Conservation (phyloP, 2,113 vertebrate genomes). For the Gorsachius goisagi region DNA sequence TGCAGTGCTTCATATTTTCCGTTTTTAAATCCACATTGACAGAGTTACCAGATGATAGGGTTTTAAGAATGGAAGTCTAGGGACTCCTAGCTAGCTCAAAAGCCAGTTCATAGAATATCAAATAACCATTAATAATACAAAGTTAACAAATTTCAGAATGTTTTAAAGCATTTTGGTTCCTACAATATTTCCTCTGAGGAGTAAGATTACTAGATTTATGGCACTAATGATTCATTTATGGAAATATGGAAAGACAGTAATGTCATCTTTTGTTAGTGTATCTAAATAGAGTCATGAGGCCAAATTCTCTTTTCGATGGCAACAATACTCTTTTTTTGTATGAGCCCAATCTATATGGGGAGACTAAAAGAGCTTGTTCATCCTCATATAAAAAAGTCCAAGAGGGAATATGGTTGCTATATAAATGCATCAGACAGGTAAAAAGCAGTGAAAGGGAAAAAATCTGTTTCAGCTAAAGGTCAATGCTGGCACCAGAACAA, state of each 20-base stretch:
- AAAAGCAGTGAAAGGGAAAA: neutral
- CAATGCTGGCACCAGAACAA: neutral
- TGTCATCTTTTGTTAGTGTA: neutral
- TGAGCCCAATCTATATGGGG: neutral
- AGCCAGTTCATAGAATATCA: neutral
- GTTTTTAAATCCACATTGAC: constrained; percentile 26
- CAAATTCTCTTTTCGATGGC: neutral
- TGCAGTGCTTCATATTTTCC: constrained; percentile 13
- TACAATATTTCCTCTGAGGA: neutral
- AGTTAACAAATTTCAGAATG: neutral
- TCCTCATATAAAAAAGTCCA: neutral
- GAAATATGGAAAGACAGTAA: neutral
- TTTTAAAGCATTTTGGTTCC: neutral
- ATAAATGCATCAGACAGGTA: constrained; percentile 3
- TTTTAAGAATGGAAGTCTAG: neutral
- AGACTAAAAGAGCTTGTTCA: neutral
- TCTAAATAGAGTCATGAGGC: neutral
- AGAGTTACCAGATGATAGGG: neutral
- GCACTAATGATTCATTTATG: neutral
- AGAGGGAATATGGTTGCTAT: neutral
- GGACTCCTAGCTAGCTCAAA: neutral
- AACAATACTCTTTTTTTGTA: neutral
- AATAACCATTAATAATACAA: neutral
- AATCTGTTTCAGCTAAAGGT: neutral
- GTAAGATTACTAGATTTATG: neutral